These are phyloP conservation scores for Sceloporus tristichus DNA, from an alignment of 2,113 vertebrate species.

Conservation along the genomic window DNA sequence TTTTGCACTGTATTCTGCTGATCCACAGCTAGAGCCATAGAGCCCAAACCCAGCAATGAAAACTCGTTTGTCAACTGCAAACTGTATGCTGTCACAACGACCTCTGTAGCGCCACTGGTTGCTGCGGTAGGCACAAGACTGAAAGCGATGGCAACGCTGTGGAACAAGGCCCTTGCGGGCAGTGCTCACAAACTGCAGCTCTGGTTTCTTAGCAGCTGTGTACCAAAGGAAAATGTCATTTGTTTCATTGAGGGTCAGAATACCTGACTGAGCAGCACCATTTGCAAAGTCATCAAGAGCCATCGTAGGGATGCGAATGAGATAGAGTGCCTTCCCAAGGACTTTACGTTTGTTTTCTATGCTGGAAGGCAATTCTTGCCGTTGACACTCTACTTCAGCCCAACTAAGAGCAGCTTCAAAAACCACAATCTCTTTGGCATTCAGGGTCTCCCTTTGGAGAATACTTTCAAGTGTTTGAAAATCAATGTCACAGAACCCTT, in stretches of 20 bases:
- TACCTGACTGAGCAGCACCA: slow-evolving; percentile 94
- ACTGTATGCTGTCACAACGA: slow-evolving; percentile 98
- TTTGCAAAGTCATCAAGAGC: slow-evolving; percentile 96
- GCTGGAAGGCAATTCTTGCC: slow-evolving; percentile 86
- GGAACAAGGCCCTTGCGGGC: slow-evolving; percentile 90
- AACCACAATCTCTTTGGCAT: slow-evolving; percentile 97
- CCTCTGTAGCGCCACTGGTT: slow-evolving; percentile 98
- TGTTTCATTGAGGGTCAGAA: slow-evolving; percentile 94
- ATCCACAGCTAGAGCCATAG: slow-evolving; percentile 96
- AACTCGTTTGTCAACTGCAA: slow-evolving; percentile 94
- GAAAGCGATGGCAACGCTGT: slow-evolving; percentile 96
- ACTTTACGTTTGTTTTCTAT: slow-evolving; percentile 97
- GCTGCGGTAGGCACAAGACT: slow-evolving; percentile 97
- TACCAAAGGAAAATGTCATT: slow-evolving; percentile 99
- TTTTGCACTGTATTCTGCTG: slow-evolving; percentile 95
- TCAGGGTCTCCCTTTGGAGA: slow-evolving; percentile 94
- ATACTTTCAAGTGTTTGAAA: slow-evolving; percentile 96
- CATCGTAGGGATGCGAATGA: slow-evolving; percentile 96
- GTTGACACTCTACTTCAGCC: slow-evolving; percentile 96
- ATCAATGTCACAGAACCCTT: slow-evolving; percentile 98
- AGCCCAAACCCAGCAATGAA: slow-evolving; percentile 97
- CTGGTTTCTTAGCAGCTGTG: slow-evolving; percentile 94
- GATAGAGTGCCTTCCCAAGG: slow-evolving; percentile 91
- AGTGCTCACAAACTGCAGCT: slow-evolving; percentile 91
- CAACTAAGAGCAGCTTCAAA: slow-evolving; percentile 95